Conservation (phyloP, 2,113 vertebrate genomes). For the Hyperoodon ampullatus region DNA sequence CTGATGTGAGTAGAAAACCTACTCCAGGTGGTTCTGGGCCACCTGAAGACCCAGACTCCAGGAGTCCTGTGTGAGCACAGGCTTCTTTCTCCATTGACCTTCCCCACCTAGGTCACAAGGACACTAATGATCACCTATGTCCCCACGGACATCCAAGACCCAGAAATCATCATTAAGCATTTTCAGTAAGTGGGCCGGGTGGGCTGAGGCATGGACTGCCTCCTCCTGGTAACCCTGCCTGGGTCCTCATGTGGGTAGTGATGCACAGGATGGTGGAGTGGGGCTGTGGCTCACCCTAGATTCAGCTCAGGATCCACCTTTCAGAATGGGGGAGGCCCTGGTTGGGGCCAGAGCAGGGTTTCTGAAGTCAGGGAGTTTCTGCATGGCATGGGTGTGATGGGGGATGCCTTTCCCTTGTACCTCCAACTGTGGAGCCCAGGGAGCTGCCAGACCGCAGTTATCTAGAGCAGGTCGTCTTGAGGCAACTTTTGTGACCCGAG, state of each 20-base stretch:
- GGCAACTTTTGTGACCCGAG: background rate
- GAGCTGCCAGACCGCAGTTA: background rate
- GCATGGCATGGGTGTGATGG: background rate
- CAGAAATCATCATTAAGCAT: constrained; percentile 94
- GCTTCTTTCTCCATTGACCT: background rate
- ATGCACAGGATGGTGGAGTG: background rate
- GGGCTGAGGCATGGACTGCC: background rate
- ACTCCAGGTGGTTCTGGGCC: background rate
- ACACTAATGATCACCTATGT: constrained; percentile 96
- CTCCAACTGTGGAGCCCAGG: background rate
- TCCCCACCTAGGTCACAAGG: constrained; percentile 88
- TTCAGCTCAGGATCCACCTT: background rate
- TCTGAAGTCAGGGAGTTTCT: background rate
- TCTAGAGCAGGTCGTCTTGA: background rate
- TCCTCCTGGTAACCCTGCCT: accelerated
- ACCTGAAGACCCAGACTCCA: background rate
- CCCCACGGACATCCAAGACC: constrained; percentile 94
- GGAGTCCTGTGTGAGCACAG: background rate
- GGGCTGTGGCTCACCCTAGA: background rate
- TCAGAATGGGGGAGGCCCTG: background rate
- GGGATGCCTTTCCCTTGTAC: background rate
- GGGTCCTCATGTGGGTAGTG: background rate
- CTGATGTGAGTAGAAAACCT: background rate
- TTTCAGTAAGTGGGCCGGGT: constrained; percentile 91
- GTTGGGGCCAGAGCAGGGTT: background rate